A percentile compares a stretch with the other conserved stretches of the same genome.
These are phyloP conservation scores for Amphibalanus amphitrite DNA, from an alignment of 1,140 invertebrate species.

Conservation along the genomic window DNA sequence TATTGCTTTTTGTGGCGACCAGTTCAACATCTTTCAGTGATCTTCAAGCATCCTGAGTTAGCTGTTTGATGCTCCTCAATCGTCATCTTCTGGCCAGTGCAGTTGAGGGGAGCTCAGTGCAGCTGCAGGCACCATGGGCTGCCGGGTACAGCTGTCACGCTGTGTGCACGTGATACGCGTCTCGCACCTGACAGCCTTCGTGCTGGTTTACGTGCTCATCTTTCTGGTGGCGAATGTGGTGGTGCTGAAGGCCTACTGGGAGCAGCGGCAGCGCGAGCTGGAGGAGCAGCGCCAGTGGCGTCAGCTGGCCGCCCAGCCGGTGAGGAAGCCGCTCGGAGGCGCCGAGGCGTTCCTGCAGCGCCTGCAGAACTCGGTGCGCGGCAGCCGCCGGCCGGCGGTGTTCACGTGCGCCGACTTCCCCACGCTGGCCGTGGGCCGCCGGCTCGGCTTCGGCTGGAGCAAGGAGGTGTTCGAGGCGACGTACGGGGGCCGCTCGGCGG, in stretches of 20 bases:
- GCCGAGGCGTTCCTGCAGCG: background rate
- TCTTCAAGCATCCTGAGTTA: too few relatives aligned
- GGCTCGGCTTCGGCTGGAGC: constrained; percentile 26
- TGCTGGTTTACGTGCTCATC: background rate
- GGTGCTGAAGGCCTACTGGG: background rate
- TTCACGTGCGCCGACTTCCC: background rate
- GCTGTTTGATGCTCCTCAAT: too few relatives aligned
- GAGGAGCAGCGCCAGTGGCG: background rate
- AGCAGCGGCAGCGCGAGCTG: background rate
- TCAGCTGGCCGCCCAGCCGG: background rate
- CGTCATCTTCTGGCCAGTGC: too few relatives aligned
- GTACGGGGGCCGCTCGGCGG: constrained; percentile 22
- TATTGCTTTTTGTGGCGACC: too few relatives aligned
- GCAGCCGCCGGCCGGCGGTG: background rate
- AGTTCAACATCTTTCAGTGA: too few relatives aligned
- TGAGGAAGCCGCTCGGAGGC: background rate
- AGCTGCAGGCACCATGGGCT: background rate
- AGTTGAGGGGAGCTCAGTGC: too few relatives aligned
- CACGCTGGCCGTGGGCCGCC: background rate
- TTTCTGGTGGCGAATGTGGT: background rate
- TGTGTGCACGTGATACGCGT: background rate
- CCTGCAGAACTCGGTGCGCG: background rate
- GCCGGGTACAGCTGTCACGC: background rate
- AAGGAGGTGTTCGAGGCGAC: constrained; percentile 30
- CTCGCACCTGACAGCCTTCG: background rate